Percentiles rank a stretch among this genome's conserved stretches.
Evolutionary conservation across 2,888 invertebrate species (phyloP).

Genomic region (Drosophila fulvimacula): DNA sequence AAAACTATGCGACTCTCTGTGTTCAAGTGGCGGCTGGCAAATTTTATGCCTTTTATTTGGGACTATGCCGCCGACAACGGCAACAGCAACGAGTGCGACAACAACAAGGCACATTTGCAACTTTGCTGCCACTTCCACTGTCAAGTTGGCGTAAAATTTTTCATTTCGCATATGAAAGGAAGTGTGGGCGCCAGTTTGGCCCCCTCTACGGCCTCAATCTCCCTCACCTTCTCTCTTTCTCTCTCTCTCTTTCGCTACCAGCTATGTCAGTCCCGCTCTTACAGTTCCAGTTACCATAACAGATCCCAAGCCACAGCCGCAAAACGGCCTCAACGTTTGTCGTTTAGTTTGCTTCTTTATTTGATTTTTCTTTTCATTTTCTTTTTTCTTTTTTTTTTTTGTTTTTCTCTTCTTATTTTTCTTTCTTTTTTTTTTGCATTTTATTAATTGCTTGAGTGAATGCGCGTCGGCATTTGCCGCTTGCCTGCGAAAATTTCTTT

Average conservation of each 20-base stretch:
- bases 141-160: conserved; percentile 78
- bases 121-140: conserved; percentile 77
- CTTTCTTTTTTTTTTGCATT: conserved; percentile 70
- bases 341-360: conserved; percentile 57
- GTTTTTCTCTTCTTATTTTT: conserved; percentile 41
- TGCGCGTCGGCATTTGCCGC: conserved; percentile 64
- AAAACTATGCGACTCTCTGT: conserved; percentile 63
- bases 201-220: not conserved
- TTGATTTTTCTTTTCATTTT: conserved; percentile 19
- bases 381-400: conserved; percentile 12
- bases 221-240: not conserved
- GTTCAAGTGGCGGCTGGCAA: conserved; percentile 65
- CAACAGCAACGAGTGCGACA: conserved; percentile 39
- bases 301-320: conserved; percentile 51
- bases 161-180: conserved; percentile 80
- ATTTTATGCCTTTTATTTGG: conserved; percentile 73
- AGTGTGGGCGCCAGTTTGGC: conserved; percentile 70
- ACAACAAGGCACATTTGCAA: conserved; percentile 71
- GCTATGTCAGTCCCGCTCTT: not conserved
- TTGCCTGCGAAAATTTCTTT: conserved; percentile 63
- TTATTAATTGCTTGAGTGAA: conserved; percentile 77
- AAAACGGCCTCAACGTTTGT: conserved; percentile 63
- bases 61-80: conserved; percentile 47
- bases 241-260: not conserved
- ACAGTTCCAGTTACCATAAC: conserved; percentile 27